Base-by-base conservation (phyloP, 2,888 invertebrate species). In the Xylota sylvarum region DNA sequence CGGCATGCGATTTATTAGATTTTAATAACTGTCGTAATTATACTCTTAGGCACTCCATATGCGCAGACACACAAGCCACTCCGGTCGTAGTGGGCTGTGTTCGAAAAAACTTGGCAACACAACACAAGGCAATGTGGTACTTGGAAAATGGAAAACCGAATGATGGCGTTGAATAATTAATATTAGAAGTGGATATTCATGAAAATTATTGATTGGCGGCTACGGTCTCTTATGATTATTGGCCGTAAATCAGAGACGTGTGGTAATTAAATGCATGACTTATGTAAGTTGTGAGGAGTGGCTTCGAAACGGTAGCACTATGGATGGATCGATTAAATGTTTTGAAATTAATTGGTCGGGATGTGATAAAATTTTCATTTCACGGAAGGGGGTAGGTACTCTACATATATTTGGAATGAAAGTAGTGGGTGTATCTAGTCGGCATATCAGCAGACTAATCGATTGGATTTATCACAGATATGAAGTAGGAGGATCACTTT, bases 11-110 rank as follows among this genome's bases (percentile, higher is more conserved):
- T 83, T 83, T 83, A 83, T 78, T 78, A 72, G 83, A 60, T 78
- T 83, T 73, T 83, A 83, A 83, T 83, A 78, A 78, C 78, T 60
- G 37, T 64, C 23, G 56, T 82, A 82, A 82, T 82, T 82, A 82
- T 40, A 82, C 72, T 76, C 67, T 35, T 60, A 37, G 69, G 40
- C 55, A 52, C 60, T 67, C 19, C 43, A 67, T n/a, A 17, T 19
- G 27, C 35, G 23, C 72, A 48, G 23, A 35, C 7, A 30, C 10
- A 17, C 50, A 32, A 10, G 32, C 9, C 23, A 23, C 23, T 23
- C 23, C 2, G 23, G 3, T 9, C 14, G 10, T 78, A 30, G 77
- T 77, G 58, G 35, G 65, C 43, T 73, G 65, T 67, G 65, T 73
- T 60, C 52, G 35, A 19, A 37, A 19, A 37, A 46, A 72, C 58